Evolutionary conservation across 2,797 vertebrate species (phyloP).

Genomic region (Naso thynnoides): DNA sequence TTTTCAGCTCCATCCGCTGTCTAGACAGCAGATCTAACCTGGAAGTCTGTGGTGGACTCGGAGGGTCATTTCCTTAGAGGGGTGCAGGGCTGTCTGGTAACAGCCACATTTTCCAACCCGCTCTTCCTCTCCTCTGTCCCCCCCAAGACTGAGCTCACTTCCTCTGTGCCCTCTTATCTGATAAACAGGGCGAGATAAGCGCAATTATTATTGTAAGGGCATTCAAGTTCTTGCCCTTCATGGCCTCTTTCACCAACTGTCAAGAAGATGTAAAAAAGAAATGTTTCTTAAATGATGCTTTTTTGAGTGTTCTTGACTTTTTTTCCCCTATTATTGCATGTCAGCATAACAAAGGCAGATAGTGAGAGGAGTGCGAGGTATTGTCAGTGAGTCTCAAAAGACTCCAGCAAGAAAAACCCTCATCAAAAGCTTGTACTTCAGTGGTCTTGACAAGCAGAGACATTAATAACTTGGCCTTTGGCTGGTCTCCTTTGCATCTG

Average conservation of each 20-base stretch:
- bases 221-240: neutral
- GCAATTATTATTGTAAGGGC: slow-evolving; percentile 2
- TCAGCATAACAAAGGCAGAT: neutral
- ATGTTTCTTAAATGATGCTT: neutral
- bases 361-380: neutral
- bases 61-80: neutral
- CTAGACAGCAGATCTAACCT: slow-evolving; percentile 8
- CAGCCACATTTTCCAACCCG: neutral
- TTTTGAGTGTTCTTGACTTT: neutral
- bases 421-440: slow-evolving; percentile 29
- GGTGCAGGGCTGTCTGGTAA: neutral
- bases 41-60: slow-evolving; percentile 1
- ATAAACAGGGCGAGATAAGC: slow-evolving; percentile 9
- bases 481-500: slow-evolving; percentile 42
- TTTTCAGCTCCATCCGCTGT: neutral
- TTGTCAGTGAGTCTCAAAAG: slow-evolving; percentile 10
- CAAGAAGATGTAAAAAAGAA: neutral
- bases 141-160: slow-evolving; percentile 10
- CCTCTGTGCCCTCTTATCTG: slow-evolving; percentile 1
- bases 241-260: neutral
- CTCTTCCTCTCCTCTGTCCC: slow-evolving; percentile 9
- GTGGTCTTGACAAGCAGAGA: slow-evolving; percentile 37
- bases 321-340: neutral
- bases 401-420: slow-evolving; percentile 27
- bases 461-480: slow-evolving; percentile 60